Conservation (phyloP, 2,113 vertebrate genomes). For the Anguilla japonica region DNA sequence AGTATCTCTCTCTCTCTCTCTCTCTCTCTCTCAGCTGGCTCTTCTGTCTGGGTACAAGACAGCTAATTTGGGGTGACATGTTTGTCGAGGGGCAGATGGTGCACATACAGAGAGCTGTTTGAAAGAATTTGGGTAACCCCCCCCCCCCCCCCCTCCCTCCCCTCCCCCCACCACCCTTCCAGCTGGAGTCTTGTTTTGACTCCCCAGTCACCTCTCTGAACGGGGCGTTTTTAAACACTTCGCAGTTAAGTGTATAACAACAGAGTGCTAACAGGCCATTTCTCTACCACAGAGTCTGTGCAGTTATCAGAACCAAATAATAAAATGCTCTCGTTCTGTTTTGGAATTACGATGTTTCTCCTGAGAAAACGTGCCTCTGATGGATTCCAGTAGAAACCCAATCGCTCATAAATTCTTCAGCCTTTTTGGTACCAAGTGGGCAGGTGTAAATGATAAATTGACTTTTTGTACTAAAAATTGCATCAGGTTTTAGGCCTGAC, state of each 20-base stretch:
- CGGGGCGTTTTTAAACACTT: constrained; percentile 1
- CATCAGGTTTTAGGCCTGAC: background rate
- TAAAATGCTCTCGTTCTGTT: background rate
- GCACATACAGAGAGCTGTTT: constrained; percentile 9
- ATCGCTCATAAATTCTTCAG: background rate
- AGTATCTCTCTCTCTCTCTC: background rate
- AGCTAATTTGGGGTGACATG: constrained; percentile 31
- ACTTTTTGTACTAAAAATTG: background rate
- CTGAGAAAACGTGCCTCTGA: background rate
- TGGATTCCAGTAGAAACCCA: too few relatives aligned
- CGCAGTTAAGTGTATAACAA: background rate
- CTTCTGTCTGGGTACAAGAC: background rate
- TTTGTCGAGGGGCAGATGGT: constrained; percentile 31
- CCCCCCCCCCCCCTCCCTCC: background rate
- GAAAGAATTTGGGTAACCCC: constrained; percentile 12
- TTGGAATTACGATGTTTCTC: background rate
- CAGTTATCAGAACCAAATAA: background rate
- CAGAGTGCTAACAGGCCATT: background rate
- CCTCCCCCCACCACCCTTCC: background rate
- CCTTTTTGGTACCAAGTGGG: background rate
- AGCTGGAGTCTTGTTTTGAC: constrained; percentile 26
- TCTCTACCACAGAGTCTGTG: background rate
- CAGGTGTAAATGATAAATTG: background rate
- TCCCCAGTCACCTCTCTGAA: background rate
- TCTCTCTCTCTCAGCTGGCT: background rate